Percentiles rank a stretch among this genome's conserved stretches.
Conservation (phyloP, 1,140 invertebrate genomes). For the Harlomillsia oculata region DNA sequence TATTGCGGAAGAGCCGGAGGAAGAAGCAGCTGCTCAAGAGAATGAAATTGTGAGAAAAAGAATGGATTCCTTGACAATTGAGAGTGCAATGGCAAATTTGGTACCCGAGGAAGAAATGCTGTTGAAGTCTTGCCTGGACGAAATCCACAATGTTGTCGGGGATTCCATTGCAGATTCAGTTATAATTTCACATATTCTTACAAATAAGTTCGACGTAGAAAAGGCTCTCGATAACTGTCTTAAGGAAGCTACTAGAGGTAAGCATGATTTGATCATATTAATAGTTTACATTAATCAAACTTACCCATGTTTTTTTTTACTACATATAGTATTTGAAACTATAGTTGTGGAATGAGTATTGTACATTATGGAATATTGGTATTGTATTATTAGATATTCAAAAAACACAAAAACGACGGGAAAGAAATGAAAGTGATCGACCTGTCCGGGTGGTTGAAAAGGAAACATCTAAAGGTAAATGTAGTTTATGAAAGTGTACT, state of each 20-base stretch:
- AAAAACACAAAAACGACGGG: not conserved
- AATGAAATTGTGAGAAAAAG: slow-evolving; percentile 28
- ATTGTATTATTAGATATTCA: not conserved
- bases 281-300: not conserved
- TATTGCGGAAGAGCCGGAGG: slow-evolving; percentile 54
- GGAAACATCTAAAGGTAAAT: too few species aligned
- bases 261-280: not conserved
- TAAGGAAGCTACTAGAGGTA: slow-evolving; percentile 39
- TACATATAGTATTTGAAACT: too few species aligned
- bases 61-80: slow-evolving; percentile 28
- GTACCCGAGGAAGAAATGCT: slow-evolving; percentile 34
- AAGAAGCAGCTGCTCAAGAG: slow-evolving; percentile 48
- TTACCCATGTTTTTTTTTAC: too few species aligned
- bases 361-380: too few species aligned
- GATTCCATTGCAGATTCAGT: slow-evolving; percentile 59
- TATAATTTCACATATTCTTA: slow-evolving; percentile 55
- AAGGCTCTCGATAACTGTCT: slow-evolving; percentile 58
- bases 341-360: too few species aligned
- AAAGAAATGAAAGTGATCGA: too few species aligned
- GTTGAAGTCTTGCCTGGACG: slow-evolving; percentile 71
- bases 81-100: slow-evolving; percentile 34
- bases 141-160: slow-evolving; percentile 67
- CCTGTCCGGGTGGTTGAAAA: too few species aligned
- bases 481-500: too few species aligned
- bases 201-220: slow-evolving; percentile 60